Evolutionary conservation across 2,888 invertebrate species (phyloP), one percentile per base, ranked within the genome.

Genomic region (Cephus pygmeus): DNA sequence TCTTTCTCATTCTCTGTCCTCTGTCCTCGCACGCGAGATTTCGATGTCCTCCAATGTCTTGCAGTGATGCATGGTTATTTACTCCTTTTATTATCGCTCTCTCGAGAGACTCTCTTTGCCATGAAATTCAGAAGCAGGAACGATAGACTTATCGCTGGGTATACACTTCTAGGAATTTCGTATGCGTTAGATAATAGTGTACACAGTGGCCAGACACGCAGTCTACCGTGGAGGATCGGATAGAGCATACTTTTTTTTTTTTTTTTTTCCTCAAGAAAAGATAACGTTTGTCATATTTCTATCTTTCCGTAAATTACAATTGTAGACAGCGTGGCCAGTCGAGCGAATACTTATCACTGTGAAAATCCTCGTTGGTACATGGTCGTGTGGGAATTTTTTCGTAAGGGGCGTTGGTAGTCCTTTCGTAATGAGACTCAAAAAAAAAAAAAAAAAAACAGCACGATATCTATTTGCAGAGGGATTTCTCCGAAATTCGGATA

Each of bases 151-250:
- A 74, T 74, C 74, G 9, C 71, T 74, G 35, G n/a, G 36, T 23
- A 56, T 56, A 35, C 36, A 74, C 36, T 74, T 35, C 23, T 35
- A 30, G 34, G 31, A 12, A 30, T 34, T 74, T 34, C 31, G 74
- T 74, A 11, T 74, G 74, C 74, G 74, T 35, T 35, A 75, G 75
- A 75, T 75, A 75, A 75, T 15, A 36, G 73, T 69, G 78, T 12
- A 76, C 71, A 31, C 73, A 75, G 33, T 73, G 79, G 33, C 75
- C 80, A 84, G 85, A 85, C 86, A 85, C 71, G 81, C 85, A 79
- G 85, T 85, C 85, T 85, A 80, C 77, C 77, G 11, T 56, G 56
- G 12, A 75, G 76, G 36, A 31, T n/a, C 40, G 68, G 82, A 82
- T 85, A 85, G 81, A 77, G 76, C 81, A 79, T 82, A 79, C 81